Percentiles rank a stretch among this genome's conserved stretches.
Evolutionary conservation across 2,888 invertebrate species (phyloP).

Genomic region (Teleiodes luculella): DNA sequence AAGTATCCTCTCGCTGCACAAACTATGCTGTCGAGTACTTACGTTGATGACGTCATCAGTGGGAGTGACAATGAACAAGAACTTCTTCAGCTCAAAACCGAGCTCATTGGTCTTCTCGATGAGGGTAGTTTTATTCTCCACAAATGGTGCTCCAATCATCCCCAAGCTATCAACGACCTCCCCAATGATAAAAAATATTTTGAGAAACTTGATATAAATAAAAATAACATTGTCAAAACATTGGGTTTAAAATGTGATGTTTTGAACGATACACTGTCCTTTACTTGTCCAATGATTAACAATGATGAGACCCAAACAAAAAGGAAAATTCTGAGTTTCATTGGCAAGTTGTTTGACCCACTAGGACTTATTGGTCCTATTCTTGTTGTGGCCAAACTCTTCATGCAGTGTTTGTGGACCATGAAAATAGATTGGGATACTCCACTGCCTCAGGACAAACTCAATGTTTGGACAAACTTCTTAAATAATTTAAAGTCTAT

Average conservation of each 20-base stretch:
- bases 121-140: conserved; percentile 11
- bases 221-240: conserved; percentile 7
- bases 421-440: conserved; percentile 9
- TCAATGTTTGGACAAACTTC: background rate
- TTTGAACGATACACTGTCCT: conserved; percentile 1
- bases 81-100: conserved; percentile 10
- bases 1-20: conserved; percentile 19
- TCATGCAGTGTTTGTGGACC: conserved; percentile 13
- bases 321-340: conserved; percentile 13
- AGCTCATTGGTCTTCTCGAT: conserved; percentile 11
- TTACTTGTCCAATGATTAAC: conserved; percentile 4
- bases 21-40: conserved; percentile 10
- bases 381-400: conserved; percentile 11
- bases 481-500: background rate
- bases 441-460: background rate
- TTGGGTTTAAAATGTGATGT: conserved; percentile 14
- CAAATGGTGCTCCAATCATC: conserved; percentile 15
- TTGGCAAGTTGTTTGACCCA: conserved; percentile 18
- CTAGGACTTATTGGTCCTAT: conserved; percentile 16
- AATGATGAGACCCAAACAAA: conserved; percentile 7
- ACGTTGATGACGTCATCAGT: conserved; percentile 3
- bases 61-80: conserved; percentile 7
- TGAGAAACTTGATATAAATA: background rate
- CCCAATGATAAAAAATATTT: conserved; percentile 4
- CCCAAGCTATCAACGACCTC: conserved; percentile 3